Conservation (phyloP, 2,113 vertebrate species). For the Sterna hirundo region DNA sequence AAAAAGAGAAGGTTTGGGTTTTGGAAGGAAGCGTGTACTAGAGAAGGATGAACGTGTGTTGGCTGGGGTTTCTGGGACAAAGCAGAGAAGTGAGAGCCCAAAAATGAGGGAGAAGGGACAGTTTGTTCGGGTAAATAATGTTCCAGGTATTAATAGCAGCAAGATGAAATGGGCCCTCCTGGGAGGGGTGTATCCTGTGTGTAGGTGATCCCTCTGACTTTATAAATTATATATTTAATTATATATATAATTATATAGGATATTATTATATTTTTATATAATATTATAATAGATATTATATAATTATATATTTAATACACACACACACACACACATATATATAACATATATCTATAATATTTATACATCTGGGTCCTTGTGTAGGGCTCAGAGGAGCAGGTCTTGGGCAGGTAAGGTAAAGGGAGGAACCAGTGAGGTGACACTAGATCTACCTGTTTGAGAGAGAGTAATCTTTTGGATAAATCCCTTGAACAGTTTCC, state of each 20-base stretch:
- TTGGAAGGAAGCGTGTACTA: neutral
- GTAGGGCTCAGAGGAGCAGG: neutral
- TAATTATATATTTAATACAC: too few relatives aligned
- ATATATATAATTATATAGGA: too few relatives aligned
- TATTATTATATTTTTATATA: too few relatives aligned
- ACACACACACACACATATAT: too few relatives aligned
- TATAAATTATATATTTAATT: neutral
- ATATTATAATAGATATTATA: too few relatives aligned
- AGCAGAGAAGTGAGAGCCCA: neutral
- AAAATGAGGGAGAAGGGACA: conserved; percentile 9
- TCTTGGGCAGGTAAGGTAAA: neutral
- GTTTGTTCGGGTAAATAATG: neutral
- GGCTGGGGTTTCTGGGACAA: conserved; percentile 43
- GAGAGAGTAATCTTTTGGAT: neutral
- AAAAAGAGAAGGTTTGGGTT: neutral
- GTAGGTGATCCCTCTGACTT: neutral
- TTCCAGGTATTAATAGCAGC: conserved; percentile 28
- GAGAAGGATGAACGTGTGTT: neutral
- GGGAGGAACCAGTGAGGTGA: neutral
- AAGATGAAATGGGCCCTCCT: neutral
- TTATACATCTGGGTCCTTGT: neutral
- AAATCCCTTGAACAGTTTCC: neutral
- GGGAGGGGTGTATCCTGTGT: neutral
- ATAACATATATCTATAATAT: too few relatives aligned
- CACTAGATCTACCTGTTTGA: neutral